Evolutionary conservation across 2,797 vertebrate genomes (phyloP).

Genomic region (Darevskia mixta): DNA sequence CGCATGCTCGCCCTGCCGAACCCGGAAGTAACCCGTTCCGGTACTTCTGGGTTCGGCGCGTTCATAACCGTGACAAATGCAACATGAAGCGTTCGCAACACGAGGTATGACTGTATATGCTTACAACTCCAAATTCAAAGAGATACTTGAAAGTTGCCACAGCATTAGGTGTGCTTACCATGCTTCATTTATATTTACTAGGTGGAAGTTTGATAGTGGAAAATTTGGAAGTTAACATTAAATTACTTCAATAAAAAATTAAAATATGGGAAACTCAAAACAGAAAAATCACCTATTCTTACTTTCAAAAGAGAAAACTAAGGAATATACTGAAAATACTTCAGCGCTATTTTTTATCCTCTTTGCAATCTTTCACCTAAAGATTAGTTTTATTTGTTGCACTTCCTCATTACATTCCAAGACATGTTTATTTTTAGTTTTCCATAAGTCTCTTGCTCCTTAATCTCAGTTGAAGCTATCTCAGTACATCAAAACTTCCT

Average conservation of each 20-base stretch:
- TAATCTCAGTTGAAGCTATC: constrained; percentile 49
- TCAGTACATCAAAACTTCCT: constrained; percentile 28
- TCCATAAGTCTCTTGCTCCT: constrained; percentile 30
- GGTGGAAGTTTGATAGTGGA: neutral
- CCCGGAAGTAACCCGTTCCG: no score
- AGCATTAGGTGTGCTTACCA: neutral
- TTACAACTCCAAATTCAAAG: neutral
- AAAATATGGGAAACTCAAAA: neutral
- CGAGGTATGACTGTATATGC: neutral
- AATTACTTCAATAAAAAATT: neutral
- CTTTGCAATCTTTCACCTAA: neutral
- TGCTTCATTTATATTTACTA: neutral
- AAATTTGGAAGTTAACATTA: neutral
- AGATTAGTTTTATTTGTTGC: constrained; percentile 58
- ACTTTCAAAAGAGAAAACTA: neutral
- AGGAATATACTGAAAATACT: neutral
- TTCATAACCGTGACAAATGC: no score
- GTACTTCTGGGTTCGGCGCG: no score
- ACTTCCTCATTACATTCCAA: constrained; percentile 59
- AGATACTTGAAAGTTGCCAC: neutral
- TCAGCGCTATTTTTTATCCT: neutral
- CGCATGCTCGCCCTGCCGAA: no score
- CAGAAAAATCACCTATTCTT: neutral
- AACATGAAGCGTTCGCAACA: no score
- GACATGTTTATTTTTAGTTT: constrained; percentile 42